Conservation (phyloP, 2,113 vertebrate genomes). For the Halichoeres trimaculatus region DNA sequence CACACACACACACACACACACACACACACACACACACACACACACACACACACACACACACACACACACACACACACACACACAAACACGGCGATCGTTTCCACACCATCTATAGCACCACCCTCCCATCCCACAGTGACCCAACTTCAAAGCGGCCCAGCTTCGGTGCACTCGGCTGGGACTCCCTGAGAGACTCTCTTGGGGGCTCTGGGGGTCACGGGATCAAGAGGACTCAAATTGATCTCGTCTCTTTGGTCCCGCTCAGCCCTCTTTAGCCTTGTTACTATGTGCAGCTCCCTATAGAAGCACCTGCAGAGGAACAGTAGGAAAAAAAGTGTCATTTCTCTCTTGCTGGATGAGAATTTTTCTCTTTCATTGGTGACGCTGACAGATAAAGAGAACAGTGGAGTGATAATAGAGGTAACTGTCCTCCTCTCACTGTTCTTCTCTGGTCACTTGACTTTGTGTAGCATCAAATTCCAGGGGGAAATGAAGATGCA, state of each 20-base stretch:
- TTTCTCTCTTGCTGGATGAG: constrained; percentile 39
- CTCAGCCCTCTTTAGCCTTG: constrained; percentile 71
- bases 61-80: constrained; percentile 45
- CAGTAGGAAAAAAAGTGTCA: constrained; percentile 9
- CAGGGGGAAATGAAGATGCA: constrained; percentile 8
- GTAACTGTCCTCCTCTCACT: constrained; percentile 25
- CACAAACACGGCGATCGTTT: constrained; percentile 33
- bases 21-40: constrained; percentile 62
- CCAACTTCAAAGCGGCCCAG: constrained; percentile 70
- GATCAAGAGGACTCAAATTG: constrained; percentile 83
- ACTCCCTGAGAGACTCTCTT: constrained; percentile 76
- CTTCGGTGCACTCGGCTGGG: constrained; percentile 54
- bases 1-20: constrained; percentile 16
- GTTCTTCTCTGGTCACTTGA: constrained; percentile 50
- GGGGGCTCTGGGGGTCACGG: constrained; percentile 62
- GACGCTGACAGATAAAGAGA: constrained; percentile 52
- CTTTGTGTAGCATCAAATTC: constrained; percentile 31
- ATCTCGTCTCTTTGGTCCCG: constrained; percentile 72
- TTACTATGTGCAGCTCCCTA: constrained; percentile 46
- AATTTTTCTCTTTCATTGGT: constrained; percentile 28
- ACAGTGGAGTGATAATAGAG: constrained; percentile 30
- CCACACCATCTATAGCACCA: constrained; percentile 50
- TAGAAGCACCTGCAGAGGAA: constrained; percentile 59
- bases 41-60: constrained; percentile 58
- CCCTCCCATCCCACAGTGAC: constrained; percentile 56